Evolutionary conservation across 2,113 vertebrate genomes (phyloP), one percentile per base, ranked within the genome.

Genomic region (Podarcis muralis): DNA sequence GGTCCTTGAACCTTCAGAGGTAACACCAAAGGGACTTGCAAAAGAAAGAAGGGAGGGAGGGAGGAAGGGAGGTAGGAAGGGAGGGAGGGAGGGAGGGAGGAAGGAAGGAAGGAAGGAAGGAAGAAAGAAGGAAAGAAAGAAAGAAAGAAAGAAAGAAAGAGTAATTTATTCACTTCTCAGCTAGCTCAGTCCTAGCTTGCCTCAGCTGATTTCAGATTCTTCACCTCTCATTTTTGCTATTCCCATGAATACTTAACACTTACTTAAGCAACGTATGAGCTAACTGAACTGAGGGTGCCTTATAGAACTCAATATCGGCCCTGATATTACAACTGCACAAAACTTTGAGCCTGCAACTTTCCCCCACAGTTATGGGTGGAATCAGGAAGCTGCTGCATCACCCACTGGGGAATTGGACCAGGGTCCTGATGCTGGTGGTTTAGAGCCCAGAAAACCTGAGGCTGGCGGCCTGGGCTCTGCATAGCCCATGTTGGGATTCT

Each of bases 131-230:
- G 48, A 53, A 53, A 53, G 48, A 53, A 53, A 12, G 48, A 53
- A 53, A 7, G 40, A 43, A 43, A 43, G 40, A 43, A 43, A 43
- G 40, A 43, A 43, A 53, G 48, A 53, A 12, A 6, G 40, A n/a
- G 12, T 37, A n/a, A 88, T 92, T 88, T 86, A 90, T 32, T 57
- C 23, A 8, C 81, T 82, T 59, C 88, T 91, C 27, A 23, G 3
- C 18, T 65, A 22, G 43, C 62, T 57, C 87, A 23, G 43, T 83
- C 84, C 76, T 83, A 48, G 88, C 76, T 62, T n/a, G 27, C 66
- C 78, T 84, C 76, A 72, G 20, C 92, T 84, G 78, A 25, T 78
- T 78, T 5, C 1, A 72, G 75, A 20, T 59, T 83, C 65, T 83
- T 66, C 37, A 69, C 53, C 81, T 2, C 53, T 91, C 91, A 18